Base-by-base conservation (phyloP, 2,888 invertebrate species). In the Griposia aprilina region DNA sequence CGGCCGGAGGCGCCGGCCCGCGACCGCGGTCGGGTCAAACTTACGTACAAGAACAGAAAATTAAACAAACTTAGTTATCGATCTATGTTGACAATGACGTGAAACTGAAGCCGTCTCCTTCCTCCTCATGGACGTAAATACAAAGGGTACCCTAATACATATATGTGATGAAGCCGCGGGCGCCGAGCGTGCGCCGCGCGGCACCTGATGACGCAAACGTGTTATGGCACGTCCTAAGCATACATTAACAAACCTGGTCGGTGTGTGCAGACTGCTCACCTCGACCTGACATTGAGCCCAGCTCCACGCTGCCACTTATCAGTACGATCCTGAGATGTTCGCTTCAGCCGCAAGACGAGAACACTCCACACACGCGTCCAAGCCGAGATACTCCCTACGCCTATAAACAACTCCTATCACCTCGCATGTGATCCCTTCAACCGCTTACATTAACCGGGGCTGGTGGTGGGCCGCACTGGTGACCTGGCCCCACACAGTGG, bases 381-480 rank as follows among this genome's bases (percentile, higher is more conserved):
- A 86, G 72, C 82, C 87, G 84, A 87, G 79, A 87, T 88, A 89
- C 85, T 85, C 88, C 87, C 85, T 90, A 91, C 89, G 83, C 81
- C 86, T 88, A 88, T 77, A 77, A 91, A 88, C 91, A 91, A 92
- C 89, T 89, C 88, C 90, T 90, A 91, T 93, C 93, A 93, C 93
- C 88, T 92, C 91, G 91, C 93, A 83, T 90, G 93, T 95, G 96
- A 95, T 95, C 96, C 96, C 96, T 93, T 94, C 94, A 95, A 96
- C 96, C 96, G 92, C 94, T 93, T 93, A 95, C 94, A 89, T 94
- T 95, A 95, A 90, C 91, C 90, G 90, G 90, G 89, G 81, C 78
- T 50, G 63, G 63, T 30, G 75, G 8, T 41, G 69, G 68, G 55
- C 76, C 70, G 66, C 63, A 8, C 15, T 26, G 45, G 71, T 36